Base-by-base conservation (phyloP, 2,113 vertebrate species). In the Pachyramphus minor region DNA sequence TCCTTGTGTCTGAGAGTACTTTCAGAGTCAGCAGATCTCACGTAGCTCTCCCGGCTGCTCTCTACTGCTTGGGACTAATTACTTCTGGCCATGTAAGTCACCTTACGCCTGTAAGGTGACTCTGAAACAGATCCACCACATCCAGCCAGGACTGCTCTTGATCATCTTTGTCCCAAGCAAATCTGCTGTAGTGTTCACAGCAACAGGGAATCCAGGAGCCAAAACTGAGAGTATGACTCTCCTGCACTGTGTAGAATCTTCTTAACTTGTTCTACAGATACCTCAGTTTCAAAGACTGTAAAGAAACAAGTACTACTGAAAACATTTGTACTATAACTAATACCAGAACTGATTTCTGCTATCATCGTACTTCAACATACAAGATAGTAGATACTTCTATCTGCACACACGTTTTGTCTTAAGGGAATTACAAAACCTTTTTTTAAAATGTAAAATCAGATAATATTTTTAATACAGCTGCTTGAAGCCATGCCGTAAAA, bases 81-180 rank as follows among this genome's bases (percentile, higher is more conserved):
- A 23, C 4, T 27, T 49, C 44, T 37, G n/a, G 47, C 63, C 31
- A 14, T 11, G 30, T n/a, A n/a, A n/a, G n/a, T n/a, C n/a, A n/a
- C n/a, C n/a, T n/a, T n/a, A 19, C 5, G 62, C 23, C 31, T 30
- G 22, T 27, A 52, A 56, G 3, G 27, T 0, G 0, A 14, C 78
- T 28, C 53, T 42, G 45, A 31, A 92, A 62, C 24, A 24, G 21
- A 44, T 31, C 23, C 39, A 42, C 12, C 28, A n/a, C 14, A 8
- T 23, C 24, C 39, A 56, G 49, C 37, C 56, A 66, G 17, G 16
- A 52, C 50, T 30, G 8, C 33, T 88, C 63, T 67, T 41, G 8
- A 16, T 35, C 30, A 11, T 6, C 55, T 74, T 53, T 45, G 47
- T n/a, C 56, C 31, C 2, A 4, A 69, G 55, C 8, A 66, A 24